These are phyloP conservation scores for Ormyrus rosae DNA, from an alignment of 2,888 invertebrate species.

Conservation along the genomic window DNA sequence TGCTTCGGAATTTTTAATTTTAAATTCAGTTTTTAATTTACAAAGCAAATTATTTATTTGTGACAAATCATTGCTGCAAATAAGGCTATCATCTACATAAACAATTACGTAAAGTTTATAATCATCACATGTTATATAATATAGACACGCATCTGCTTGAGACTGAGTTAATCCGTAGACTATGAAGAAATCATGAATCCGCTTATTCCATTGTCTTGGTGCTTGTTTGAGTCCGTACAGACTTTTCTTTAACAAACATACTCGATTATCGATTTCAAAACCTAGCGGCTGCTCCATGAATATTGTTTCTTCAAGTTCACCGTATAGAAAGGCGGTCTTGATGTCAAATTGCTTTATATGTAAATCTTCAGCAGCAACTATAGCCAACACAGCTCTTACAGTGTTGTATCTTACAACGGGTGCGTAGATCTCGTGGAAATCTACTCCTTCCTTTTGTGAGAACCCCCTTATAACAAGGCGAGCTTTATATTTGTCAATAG, in stretches of 20 bases:
- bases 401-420: conserved; percentile 12
- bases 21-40: conserved; percentile 31
- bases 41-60: conserved; percentile 11
- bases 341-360: conserved; percentile 57
- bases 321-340: conserved; percentile 51
- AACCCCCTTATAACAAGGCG: conserved; percentile 60
- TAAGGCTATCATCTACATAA: conserved; percentile 33
- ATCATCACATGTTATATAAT: neutral
- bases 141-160: conserved; percentile 23
- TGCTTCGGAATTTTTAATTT: conserved; percentile 44
- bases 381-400: conserved; percentile 41
- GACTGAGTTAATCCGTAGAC: conserved; percentile 15
- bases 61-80: conserved; percentile 1
- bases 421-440: conserved; percentile 4
- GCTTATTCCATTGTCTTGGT: conserved; percentile 32
- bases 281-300: conserved; percentile 54
- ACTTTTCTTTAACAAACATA: conserved; percentile 53
- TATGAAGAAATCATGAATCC: conserved; percentile 22
- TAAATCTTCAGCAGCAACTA: conserved; percentile 53
- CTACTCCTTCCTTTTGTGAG: conserved; percentile 52
- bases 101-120: conserved; percentile 6
- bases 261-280: conserved; percentile 49
- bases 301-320: conserved; percentile 38
- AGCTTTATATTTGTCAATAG: conserved; percentile 58
- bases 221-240: conserved; percentile 56